phyloP scores from a whole-genome alignment of 2,888 invertebrate species.

The Allophyes oxyacanthae region DNA sequence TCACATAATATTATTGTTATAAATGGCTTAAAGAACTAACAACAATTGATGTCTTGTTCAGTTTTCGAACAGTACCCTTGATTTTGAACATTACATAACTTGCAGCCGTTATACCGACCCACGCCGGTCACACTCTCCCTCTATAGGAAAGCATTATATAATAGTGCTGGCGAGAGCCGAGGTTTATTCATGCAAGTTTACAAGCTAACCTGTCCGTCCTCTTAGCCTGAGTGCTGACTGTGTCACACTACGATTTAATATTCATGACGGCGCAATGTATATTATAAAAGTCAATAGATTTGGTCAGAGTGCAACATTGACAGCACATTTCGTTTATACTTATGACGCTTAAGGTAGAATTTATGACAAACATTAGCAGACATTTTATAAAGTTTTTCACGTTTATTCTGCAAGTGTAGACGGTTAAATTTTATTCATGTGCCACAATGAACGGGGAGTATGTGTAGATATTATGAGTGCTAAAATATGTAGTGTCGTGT shows the following conservation, averaged over 20 bases:
- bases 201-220: background rate
- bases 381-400: conserved; percentile 30
- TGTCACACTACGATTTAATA: conserved; percentile 10
- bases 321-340: background rate
- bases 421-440: conserved; percentile 19
- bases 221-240: background rate
- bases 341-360: conserved; percentile 8
- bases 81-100: no score
- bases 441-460: conserved; percentile 3
- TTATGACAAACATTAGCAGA: conserved; percentile 39
- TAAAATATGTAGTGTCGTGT: conserved; percentile 2
- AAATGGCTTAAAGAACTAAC: no score
- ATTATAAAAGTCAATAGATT: conserved; percentile 12
- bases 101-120: no score
- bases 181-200: conserved; percentile 1
- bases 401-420: conserved; percentile 10
- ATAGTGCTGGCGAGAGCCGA: no score
- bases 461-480: conserved; percentile 2
- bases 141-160: no score
- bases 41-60: no score
- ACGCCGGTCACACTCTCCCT: background rate
- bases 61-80: no score
- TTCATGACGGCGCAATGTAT: background rate
- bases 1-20: conserved; percentile 28
- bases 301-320: conserved; percentile 25